Base-by-base conservation (phyloP, 2,113 vertebrate species). In the Silurus meridionalis region DNA sequence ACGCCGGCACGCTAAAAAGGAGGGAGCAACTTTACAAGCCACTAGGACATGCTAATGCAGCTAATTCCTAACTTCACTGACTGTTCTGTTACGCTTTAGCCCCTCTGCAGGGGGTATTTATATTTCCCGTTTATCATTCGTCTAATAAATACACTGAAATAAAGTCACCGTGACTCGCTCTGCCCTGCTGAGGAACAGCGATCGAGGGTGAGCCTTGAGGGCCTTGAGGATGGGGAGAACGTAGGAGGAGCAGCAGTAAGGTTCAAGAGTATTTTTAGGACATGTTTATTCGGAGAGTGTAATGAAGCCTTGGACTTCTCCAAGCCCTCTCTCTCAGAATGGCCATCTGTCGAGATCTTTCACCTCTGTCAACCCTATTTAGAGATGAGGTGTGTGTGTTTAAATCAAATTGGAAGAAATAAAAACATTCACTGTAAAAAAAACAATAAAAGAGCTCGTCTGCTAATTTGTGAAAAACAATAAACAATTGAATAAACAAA, bases 241-340 rank as follows among this genome's bases (percentile, higher is more conserved):
- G 58, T 14, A 71, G 72, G 63, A 85, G 87, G 72, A 77, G 69
- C 80, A 50, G 87, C 71, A n/a, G 9, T 80, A 83, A 83, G 86
- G 83, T 89, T 81, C 61, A 64, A 53, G 90, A 86, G 91, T 95
- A 95, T 95, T 94, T 95, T 93, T 95, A 95, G 94, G 88, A 89
- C 92, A 93, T 89, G 92, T 94, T 93, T 95, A 94, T 95, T 95
- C 93, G 92, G 88, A 90, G 94, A 91, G 91, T 91, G 93, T 94
- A 95, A 94, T 93, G 89, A 94, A 94, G 91, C 91, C 92, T 89
- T 92, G 86, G 92, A 92, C 88, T 89, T 90, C 91, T 91, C 92
- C 89, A 88, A 89, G 88, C 86, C 88, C 91, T 79, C 85, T 77
- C 86, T 87, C 89, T 85, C 85, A 85, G 83, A 89, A 64, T 84